Evolutionary conservation across 2,113 vertebrate genomes (phyloP), one percentile per base, ranked within the genome.

Genomic region (Phalacrocorax pelagicus): DNA sequence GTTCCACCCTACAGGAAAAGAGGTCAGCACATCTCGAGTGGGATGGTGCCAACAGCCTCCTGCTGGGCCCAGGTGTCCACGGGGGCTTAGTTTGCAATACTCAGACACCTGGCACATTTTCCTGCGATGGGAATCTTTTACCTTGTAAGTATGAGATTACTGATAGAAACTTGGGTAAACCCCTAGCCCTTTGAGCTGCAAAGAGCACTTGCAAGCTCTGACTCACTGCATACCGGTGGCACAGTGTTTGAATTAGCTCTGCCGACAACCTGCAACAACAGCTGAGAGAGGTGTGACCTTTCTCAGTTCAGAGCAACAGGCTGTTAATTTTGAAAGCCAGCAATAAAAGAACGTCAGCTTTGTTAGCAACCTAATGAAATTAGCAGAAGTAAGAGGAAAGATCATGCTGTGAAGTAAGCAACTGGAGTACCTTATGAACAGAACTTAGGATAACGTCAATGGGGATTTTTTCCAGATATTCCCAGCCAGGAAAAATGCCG

Each of bases 241-340:
- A 47, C 15, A 14, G 49, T 79, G 94, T 81, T 87, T 94, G 83
- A 94, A 78, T 36, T 59, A 75, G 73, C 55, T 79, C 70, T 85
- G 87, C 57, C 6, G 26, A 72, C 52, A 72, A 52, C 61, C 57
- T 75, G 91, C 51, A 81, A 21, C 52, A 49, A 42, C 46, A 72
- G 88, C 73, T 58, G 58, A 80, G 75, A 96, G 82, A 94, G 77
- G 89, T 90, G 91, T 73, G 92, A 96, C 95, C 91, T 92, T 94
- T 79, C 83, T 62, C 84, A 38, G 40, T 18, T 79, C 61, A 62
- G 42, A 87, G 88, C 57, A 70, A 63, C 4, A 36, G 66, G 40
- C 81, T 91, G 84, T 54, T 72, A 14, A 79, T 72, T 96, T 69
- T 69, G 91, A 94, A 94, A 91, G 58, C 26, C 66, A 18, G 55